A percentile compares a stretch with the other conserved stretches of the same genome.
These are phyloP conservation scores for Notechis scutatus DNA, from an alignment of 2,113 vertebrate genomes.

Conservation along the genomic window DNA sequence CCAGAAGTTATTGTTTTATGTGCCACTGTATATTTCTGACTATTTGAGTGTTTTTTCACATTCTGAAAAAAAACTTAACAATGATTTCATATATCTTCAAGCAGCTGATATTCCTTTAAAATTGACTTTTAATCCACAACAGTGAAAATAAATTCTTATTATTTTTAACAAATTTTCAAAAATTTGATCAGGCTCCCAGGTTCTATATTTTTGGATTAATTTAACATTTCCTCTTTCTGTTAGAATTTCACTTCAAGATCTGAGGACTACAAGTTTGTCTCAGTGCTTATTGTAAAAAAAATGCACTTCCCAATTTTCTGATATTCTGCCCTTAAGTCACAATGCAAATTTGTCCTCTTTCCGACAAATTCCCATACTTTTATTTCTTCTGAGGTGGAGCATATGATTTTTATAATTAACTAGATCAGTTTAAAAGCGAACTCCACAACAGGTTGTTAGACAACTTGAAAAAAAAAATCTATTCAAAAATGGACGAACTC, in stretches of 20 bases:
- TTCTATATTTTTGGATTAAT: background rate
- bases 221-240: background rate
- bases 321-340: background rate
- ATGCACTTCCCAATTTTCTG: background rate
- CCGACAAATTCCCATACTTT: background rate
- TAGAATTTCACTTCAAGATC: background rate
- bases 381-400: background rate
- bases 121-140: background rate
- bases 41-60: background rate
- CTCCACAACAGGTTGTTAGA: background rate
- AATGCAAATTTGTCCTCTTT: background rate
- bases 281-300: background rate
- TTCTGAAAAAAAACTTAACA: background rate
- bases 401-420: background rate
- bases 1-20: background rate
- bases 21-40: background rate
- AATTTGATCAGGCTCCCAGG: background rate
- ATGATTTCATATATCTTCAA: background rate
- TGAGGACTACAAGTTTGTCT: background rate
- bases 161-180: background rate
- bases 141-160: background rate
- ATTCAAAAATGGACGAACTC: background rate
- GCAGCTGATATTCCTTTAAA: background rate
- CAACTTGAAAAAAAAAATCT: background rate
- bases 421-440: background rate